Conservation (phyloP, 2,888 invertebrate species). For the Amphipyra berbera region DNA sequence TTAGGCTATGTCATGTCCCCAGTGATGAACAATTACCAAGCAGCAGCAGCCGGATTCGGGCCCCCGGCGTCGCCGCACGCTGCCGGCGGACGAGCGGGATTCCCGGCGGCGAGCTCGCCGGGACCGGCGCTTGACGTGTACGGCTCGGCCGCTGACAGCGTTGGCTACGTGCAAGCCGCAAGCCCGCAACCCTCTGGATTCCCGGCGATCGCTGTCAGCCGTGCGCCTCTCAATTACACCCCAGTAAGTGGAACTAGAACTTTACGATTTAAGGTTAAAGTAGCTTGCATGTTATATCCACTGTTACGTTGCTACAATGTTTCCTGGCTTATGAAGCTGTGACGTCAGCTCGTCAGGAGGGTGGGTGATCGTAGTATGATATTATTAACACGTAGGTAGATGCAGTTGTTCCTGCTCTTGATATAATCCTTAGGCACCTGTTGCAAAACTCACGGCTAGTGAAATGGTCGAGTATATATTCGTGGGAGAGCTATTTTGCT, state of each 20-base stretch:
- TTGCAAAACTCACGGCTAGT: conserved; percentile 34
- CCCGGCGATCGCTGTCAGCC: conserved; percentile 97
- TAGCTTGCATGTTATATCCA: neutral
- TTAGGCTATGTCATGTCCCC: conserved; percentile 75
- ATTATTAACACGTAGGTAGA: conserved; percentile 20
- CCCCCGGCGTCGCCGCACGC: conserved; percentile 96
- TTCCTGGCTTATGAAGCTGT: conserved; percentile 12
- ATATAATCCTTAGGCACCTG: conserved; percentile 39
- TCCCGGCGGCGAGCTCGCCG: conserved; percentile 97
- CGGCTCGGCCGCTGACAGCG: conserved; percentile 96
- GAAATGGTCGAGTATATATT: conserved; percentile 13
- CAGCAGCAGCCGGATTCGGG: conserved; percentile 94
- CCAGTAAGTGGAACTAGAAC: conserved; percentile 91
- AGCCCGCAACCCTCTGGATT: conserved; percentile 99
- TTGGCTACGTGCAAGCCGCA: conserved; percentile 98
- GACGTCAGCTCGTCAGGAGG: conserved; percentile 15
- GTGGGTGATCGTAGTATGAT: conserved; percentile 18
- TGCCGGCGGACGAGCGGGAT: conserved; percentile 93
- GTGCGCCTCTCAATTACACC: conserved; percentile 97
- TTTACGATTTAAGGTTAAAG: neutral
- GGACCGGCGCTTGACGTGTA: conserved; percentile 98
- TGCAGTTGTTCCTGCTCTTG: conserved; percentile 26
- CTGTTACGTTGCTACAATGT: neutral
- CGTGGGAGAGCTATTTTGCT: conserved; percentile 16
- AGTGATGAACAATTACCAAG: conserved; percentile 99